Base-by-base conservation (phyloP, 2,888 invertebrate genomes). In the Chouioia cunea region DNA sequence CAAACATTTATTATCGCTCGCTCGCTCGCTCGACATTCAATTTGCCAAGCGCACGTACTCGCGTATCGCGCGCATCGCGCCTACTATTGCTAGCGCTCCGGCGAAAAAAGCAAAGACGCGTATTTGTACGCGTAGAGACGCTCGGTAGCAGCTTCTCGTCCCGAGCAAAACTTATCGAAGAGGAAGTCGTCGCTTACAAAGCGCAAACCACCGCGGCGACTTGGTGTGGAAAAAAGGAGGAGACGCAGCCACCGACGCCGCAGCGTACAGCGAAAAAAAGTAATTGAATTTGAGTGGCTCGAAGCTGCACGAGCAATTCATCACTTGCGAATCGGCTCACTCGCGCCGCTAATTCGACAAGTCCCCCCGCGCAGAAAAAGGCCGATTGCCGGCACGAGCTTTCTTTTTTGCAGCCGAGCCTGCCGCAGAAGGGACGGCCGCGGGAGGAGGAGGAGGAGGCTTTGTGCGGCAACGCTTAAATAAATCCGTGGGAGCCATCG, bases 281-380 rank as follows among this genome's bases (percentile, higher is more conserved):
- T 68, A 72, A 72, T 72, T 72, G 72, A 72, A 72, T 72, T 68
- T 58, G 64, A 58, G 53, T 64, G 58, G 63, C 64, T 50, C 56
- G 14, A n/a, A 12, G 36, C 36, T 14, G 59, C 67, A 48, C 68
- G 64, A 20, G 60, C 72, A 72, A 72, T 72, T 72, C 72, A 72
- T 72, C 72, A 72, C 64, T 64, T 64, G 36, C 54, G 64, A 66
- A 71, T 66, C 65, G 57, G 60, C 50, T 36, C 68, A 65, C 71
- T 71, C 71, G 65, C 63, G 70, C 71, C 52, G 69, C 67, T 74
- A 74, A 74, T 74, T 74, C 74, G 71, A 70, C 57, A 65, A 70
- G 56, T 58, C 46, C 20, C 27, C n/a, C 22, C 16, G 22, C 23
- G 46, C 56, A 48, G 65, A 70, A 70, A 70, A 53, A 14, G 8